Evolutionary conservation across 1,140 invertebrate genomes (phyloP), one percentile per base, ranked within the genome.

Genomic region (Drosophila baimaii): DNA sequence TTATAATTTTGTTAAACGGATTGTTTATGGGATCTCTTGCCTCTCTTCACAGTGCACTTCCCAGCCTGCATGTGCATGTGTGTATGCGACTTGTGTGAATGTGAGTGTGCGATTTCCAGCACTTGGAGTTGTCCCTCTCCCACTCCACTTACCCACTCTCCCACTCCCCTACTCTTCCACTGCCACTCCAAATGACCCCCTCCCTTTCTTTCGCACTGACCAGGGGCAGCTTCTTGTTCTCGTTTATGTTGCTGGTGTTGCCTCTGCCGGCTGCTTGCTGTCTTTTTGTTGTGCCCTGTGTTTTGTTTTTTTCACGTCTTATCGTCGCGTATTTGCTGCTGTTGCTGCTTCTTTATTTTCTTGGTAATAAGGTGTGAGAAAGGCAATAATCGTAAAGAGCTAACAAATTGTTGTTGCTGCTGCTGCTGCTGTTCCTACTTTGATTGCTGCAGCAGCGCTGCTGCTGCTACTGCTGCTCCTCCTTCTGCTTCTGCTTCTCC

Each of bases 371-470:
- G 88, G 88, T 90, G 88, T 88, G 88, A 90, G 88, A 90, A 90
- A 90, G 89, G 88, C 88, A 90, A 90, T 90, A 90, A 90, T 90
- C 88, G 83, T 90, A 90, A 90, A 90, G 88, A 88, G 80, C 80
- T 77, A 90, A 90, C 88, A 90, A 90, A 90, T 90, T 90, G 88
- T 90, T 84, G 82, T 79, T 77, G 75, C 68, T 56, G 73, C 41
- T 74, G 68, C 44, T 58, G 74, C 41, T 74, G 68, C 44, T 58
- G 74, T 27, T 65, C 44, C 25, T 47, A 47, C 55, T 52, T 55
- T 37, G 59, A 55, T 66, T 77, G 72, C 29, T 72, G 52, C 47
- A 62, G 76, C 62, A 39, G 21, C 54, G 70, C 54, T 39, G 17
- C 63, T 68, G 19, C 41, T 62, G 51, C 64, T 49, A 15, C 23